Evolutionary conservation across 2,888 invertebrate species (phyloP).

Genomic region (Drosophila merina): DNA sequence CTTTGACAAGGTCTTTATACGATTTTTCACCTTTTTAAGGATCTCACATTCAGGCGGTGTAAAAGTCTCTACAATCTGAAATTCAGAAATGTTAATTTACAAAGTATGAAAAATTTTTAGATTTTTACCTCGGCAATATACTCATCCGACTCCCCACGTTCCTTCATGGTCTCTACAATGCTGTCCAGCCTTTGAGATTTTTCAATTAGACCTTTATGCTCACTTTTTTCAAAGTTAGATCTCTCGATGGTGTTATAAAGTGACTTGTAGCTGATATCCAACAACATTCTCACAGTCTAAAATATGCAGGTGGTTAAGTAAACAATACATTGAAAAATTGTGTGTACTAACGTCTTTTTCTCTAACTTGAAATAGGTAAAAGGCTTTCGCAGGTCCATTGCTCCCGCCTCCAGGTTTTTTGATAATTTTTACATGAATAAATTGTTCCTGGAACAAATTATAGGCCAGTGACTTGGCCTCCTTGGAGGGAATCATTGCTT

Average conservation of each 20-base stretch:
- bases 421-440: slow-evolving; percentile 87
- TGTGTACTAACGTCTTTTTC: slow-evolving; percentile 85
- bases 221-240: slow-evolving; percentile 87
- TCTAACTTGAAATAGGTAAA: slow-evolving; percentile 90
- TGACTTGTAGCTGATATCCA: slow-evolving; percentile 89
- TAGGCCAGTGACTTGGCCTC: slow-evolving; percentile 96
- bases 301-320: slow-evolving; percentile 60
- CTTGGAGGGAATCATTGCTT: slow-evolving; percentile 97
- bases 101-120: neutral
- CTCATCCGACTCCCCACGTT: slow-evolving; percentile 90
- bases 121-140: slow-evolving; percentile 90
- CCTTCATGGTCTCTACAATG: slow-evolving; percentile 91
- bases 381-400: slow-evolving; percentile 91
- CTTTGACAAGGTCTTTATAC: slow-evolving; percentile 90
- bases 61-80: slow-evolving; percentile 88
- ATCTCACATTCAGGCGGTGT: slow-evolving; percentile 93
- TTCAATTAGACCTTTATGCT: slow-evolving; percentile 92
- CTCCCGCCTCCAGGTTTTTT: slow-evolving; percentile 88
- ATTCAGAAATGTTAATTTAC: neutral
- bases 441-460: slow-evolving; percentile 90
- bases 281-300: slow-evolving; percentile 88
- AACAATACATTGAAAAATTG: neutral
- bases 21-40: slow-evolving; percentile 89
- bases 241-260: slow-evolving; percentile 89
- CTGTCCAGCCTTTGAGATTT: slow-evolving; percentile 94